Percentiles rank a stretch among this genome's conserved stretches.
These are phyloP conservation scores for Idaea biselata DNA, from an alignment of 2,888 invertebrate genomes.

Conservation along the genomic window DNA sequence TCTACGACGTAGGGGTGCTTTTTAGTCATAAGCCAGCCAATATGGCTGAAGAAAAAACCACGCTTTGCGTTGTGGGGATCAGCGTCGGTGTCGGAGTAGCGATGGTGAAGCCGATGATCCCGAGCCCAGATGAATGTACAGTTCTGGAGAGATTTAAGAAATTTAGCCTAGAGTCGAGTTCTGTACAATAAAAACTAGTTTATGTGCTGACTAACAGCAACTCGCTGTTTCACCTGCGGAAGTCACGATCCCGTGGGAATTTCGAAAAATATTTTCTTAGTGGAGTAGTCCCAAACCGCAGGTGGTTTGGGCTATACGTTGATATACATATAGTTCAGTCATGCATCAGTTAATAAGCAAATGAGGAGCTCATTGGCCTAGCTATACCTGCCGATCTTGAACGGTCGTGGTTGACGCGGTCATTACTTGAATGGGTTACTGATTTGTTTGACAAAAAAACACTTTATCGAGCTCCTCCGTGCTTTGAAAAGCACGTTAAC, in stretches of 20 bases:
- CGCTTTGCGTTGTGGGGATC: slow-evolving; percentile 90
- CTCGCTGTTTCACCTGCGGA: not conserved
- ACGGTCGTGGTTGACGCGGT: too few relatives aligned
- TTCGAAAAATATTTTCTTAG: not conserved
- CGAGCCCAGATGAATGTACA: slow-evolving; percentile 88
- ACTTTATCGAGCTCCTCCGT: too few relatives aligned
- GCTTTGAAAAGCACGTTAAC: too few relatives aligned
- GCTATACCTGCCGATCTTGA: too few relatives aligned
- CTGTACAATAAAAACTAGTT: slow-evolving; percentile 6
- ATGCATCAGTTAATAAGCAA: too few relatives aligned
- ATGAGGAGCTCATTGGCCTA: too few relatives aligned
- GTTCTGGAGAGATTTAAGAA: slow-evolving; percentile 71
- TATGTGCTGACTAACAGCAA: not conserved
- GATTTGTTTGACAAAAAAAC: too few relatives aligned
- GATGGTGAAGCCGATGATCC: slow-evolving; percentile 91
- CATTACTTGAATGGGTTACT: too few relatives aligned
- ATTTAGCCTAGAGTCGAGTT: not conserved
- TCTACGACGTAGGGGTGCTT: slow-evolving; percentile 89
- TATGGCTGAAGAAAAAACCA: slow-evolving; percentile 93
- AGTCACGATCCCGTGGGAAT: not conserved
- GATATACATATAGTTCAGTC: not conserved
- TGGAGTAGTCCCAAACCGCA: too few relatives aligned
- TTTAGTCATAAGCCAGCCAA: slow-evolving; percentile 90
- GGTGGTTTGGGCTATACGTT: not conserved
- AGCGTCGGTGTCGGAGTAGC: slow-evolving; percentile 84